phyloP scores from a whole-genome alignment of 2,888 invertebrate species.

The Stomorhina lunata region DNA sequence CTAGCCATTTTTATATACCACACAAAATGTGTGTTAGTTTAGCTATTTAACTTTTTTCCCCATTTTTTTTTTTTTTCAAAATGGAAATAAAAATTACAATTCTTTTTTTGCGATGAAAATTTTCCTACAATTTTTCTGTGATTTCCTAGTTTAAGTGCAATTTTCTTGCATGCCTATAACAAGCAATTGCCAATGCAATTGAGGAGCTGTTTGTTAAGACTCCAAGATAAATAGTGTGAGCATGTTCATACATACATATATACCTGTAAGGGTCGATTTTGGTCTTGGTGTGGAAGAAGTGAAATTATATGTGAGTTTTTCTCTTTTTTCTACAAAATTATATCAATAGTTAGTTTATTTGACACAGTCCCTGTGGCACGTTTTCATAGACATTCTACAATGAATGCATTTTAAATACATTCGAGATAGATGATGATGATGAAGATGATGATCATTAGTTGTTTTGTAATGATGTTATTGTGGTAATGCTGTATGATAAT shows the following conservation, averaged over 20 bases:
- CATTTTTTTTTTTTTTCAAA: background rate
- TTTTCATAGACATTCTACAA: constrained; percentile 51
- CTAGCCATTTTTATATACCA: too few relatives aligned
- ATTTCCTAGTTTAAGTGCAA: constrained; percentile 55
- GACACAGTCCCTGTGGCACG: constrained; percentile 65
- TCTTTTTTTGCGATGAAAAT: background rate
- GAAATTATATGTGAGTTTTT: background rate
- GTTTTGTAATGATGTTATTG: constrained; percentile 14
- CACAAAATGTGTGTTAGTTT: too few relatives aligned
- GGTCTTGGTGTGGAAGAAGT: too few relatives aligned
- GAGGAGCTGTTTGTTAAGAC: constrained; percentile 32
- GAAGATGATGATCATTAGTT: constrained; percentile 19
- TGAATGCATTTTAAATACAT: constrained; percentile 53
- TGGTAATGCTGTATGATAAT: constrained; percentile 3
- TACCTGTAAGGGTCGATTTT: too few relatives aligned
- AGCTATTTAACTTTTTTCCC: too few relatives aligned
- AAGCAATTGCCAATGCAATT: constrained; percentile 51
- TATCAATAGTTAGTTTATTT: constrained; percentile 63
- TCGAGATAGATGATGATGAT: constrained; percentile 27
- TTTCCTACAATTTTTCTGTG: constrained; percentile 21
- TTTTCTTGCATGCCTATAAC: constrained; percentile 34
- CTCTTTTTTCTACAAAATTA: constrained; percentile 18
- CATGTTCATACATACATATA: background rate
- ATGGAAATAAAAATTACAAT: constrained; percentile 7
- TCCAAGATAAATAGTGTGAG: constrained; percentile 24